Base-by-base conservation (phyloP, 2,113 vertebrate species). In the Leuciscus idus region DNA sequence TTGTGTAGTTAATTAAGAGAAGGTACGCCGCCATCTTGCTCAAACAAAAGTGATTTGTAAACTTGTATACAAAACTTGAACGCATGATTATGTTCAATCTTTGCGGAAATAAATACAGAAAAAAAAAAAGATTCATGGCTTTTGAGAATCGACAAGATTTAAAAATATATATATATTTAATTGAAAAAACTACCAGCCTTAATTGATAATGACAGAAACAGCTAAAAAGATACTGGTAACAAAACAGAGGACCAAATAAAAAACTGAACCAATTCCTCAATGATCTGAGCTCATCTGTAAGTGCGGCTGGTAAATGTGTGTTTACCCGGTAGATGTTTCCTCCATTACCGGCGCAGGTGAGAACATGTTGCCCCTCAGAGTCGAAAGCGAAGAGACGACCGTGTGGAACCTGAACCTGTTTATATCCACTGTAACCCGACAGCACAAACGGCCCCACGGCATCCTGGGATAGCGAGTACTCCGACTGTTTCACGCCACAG, bases 351-450 rank as follows among this genome's bases (percentile, higher is more conserved):
- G 97, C 98, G 84, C 98, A 99, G 0, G 97, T 99, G 87, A 99
- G 93, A 88, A 99, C 96, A 55, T 99, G 98, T 76, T 96, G 97
- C 46, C 98, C 98, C 76, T 99, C 98, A 0, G 98, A 99, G 91
- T 99, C 98, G 12, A 99, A 99, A 15, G 98, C 97, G 48, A 99
- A 99, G 62, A 99, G 97, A 11, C 96, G 95, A 55, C 98, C 98
- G 21, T 96, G 93, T 19, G 98, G 97, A 39, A 97, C 95, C 46
- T 99, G 98, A 33, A 99, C 98, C 94, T 99, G 95, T 90, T 97
- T 99, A 92, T 99, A 99, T 13, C 98, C 98, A 0, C 98, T 99
- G 93, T 98, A 99, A 0, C 98, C 98, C 0, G 98, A 98, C 74
- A 99, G 94, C 84, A 99, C 93, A 26, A 99, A 99, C 50, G 98